Conservation (phyloP, 2,113 vertebrate genomes). For the Oenanthe oenanthe region DNA sequence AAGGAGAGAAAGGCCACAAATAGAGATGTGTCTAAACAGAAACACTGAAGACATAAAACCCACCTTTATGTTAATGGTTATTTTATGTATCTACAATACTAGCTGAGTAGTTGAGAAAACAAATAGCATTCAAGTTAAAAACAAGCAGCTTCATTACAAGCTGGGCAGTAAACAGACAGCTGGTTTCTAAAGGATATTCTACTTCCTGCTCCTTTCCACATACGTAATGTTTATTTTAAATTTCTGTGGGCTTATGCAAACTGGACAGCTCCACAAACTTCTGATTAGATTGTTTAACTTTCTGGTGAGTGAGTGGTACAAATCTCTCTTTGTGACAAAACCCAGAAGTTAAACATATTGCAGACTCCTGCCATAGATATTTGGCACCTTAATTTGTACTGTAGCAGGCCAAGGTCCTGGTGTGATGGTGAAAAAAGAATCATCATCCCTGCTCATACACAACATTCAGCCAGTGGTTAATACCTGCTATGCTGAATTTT, state of each 20-base stretch:
- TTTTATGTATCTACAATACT: background rate
- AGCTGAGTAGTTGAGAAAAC: background rate
- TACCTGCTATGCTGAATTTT: background rate
- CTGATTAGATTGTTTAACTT: constrained; percentile 43
- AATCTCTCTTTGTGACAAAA: constrained; percentile 18
- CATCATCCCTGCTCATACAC: background rate
- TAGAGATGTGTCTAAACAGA: background rate
- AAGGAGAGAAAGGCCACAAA: background rate
- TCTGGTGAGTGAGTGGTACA: background rate
- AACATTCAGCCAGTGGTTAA: background rate
- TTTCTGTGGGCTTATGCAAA: background rate
- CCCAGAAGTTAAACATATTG: background rate
- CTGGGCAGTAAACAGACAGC: background rate
- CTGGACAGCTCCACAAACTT: constrained; percentile 15
- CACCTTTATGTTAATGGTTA: background rate
- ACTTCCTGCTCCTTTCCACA: constrained; percentile 26
- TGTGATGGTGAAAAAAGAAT: background rate
- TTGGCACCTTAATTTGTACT: background rate
- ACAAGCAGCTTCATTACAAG: background rate
- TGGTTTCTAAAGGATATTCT: constrained; percentile 1
- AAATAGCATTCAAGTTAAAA: background rate
- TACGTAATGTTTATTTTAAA: constrained; percentile 27
- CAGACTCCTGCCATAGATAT: background rate
- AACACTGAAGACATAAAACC: background rate
- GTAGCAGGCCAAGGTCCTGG: background rate